Conservation (phyloP, 2,888 invertebrate species). For the Harmothoe impar region DNA sequence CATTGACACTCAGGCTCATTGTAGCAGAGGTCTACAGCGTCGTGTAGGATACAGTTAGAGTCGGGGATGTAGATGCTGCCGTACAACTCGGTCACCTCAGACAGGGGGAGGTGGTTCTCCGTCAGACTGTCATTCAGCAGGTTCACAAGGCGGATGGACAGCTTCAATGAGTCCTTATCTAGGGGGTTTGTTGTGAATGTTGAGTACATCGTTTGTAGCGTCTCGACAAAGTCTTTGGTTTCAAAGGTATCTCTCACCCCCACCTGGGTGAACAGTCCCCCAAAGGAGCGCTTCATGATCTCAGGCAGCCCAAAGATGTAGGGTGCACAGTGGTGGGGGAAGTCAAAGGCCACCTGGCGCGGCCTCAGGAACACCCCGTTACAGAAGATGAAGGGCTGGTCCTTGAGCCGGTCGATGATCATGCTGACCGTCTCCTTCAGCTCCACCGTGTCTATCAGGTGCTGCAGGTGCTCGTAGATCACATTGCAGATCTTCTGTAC, state of each 20-base stretch:
- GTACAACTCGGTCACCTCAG: conserved; percentile 69
- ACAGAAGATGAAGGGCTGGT: conserved; percentile 69
- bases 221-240: conserved; percentile 69
- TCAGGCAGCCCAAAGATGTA: conserved; percentile 71
- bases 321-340: conserved; percentile 72
- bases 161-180: conserved; percentile 67
- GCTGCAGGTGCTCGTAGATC: conserved; percentile 69
- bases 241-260: conserved; percentile 72
- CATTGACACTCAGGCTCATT: conserved; percentile 73
- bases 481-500: conserved; percentile 65
- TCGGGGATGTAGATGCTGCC: conserved; percentile 76
- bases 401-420: conserved; percentile 65
- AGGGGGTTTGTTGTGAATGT: conserved; percentile 64
- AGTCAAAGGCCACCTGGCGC: conserved; percentile 69
- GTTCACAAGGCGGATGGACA: conserved; percentile 69
- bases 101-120: conserved; percentile 65
- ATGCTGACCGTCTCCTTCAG: conserved; percentile 1
- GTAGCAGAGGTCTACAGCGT: conserved; percentile 74
- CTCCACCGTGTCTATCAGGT: conserved; percentile 57
- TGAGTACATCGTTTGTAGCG: conserved; percentile 66
- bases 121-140: conserved; percentile 70
- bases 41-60: conserved; percentile 70
- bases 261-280: conserved; percentile 67
- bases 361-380: conserved; percentile 68
- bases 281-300: conserved; percentile 66